phyloP scores from a whole-genome alignment of 1,140 invertebrate genomes.

The Bombus haemorrhoidalis region DNA sequence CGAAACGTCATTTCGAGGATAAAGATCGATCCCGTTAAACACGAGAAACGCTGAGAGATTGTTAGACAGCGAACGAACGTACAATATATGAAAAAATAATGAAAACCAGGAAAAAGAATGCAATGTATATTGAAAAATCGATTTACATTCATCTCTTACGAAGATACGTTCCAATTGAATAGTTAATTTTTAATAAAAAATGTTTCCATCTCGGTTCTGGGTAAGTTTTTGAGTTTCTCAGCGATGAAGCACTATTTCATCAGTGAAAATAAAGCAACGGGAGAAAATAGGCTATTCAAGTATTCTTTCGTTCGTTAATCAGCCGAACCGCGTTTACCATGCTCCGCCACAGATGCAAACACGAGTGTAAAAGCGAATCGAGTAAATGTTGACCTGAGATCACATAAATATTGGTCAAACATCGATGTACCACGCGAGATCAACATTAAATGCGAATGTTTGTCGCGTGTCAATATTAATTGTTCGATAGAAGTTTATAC shows the following conservation, averaged over 20 bases:
- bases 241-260: not conserved
- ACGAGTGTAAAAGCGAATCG: not conserved
- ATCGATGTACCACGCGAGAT: not conserved
- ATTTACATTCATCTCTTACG: not conserved
- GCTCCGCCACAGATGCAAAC: not conserved
- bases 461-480: not conserved
- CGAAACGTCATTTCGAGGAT: not conserved
- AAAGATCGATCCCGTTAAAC: slow-evolving; percentile 2
- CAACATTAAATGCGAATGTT: slow-evolving; percentile 17
- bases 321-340: not conserved
- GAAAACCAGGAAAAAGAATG: too few relatives aligned
- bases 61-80: not conserved
- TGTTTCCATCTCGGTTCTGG: not conserved
- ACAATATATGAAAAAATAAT: not conserved
- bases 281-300: not conserved
- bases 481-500: not conserved
- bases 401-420: slow-evolving; percentile 16
- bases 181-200: not conserved
- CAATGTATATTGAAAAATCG: not conserved
- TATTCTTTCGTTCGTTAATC: not conserved
- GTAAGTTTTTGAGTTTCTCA: not conserved
- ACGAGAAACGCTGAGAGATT: not conserved
- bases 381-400: slow-evolving; percentile 13
- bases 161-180: not conserved
- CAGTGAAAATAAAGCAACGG: not conserved